A percentile compares a stretch with the other conserved stretches of the same genome.
Evolutionary conservation across 2,113 vertebrate genomes (phyloP).

Genomic region (Cebus imitator): DNA sequence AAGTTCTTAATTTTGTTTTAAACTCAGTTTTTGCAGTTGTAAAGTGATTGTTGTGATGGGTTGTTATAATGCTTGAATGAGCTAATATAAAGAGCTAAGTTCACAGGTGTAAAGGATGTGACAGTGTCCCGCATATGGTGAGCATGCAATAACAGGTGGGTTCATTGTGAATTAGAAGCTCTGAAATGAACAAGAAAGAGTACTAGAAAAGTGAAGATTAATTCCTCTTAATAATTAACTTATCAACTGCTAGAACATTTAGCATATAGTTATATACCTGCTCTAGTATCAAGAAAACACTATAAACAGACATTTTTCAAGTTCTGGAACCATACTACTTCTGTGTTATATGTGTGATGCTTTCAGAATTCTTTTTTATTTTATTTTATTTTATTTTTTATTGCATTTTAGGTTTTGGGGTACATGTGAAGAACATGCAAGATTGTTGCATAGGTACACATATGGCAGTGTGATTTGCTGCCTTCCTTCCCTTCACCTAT

Average conservation of each 20-base stretch:
- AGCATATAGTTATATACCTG: neutral
- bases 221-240: neutral
- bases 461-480: too few species aligned
- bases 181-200: neutral
- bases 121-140: neutral
- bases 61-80: neutral
- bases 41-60: neutral
- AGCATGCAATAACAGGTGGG: neutral
- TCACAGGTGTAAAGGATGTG: neutral
- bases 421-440: too few species aligned
- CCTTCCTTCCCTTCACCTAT: too few species aligned
- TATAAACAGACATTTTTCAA: neutral
- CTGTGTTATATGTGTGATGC: neutral
- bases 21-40: constrained; percentile 10
- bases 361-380: neutral
- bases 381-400: too few species aligned
- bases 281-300: neutral
- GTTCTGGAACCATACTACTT: neutral
- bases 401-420: too few species aligned
- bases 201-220: neutral
- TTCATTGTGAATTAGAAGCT: neutral
- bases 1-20: neutral
- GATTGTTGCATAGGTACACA: too few species aligned
- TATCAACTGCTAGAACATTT: neutral
- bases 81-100: neutral